These are phyloP conservation scores for Tachina fera DNA, from an alignment of 2,888 invertebrate genomes.

Conservation along the genomic window DNA sequence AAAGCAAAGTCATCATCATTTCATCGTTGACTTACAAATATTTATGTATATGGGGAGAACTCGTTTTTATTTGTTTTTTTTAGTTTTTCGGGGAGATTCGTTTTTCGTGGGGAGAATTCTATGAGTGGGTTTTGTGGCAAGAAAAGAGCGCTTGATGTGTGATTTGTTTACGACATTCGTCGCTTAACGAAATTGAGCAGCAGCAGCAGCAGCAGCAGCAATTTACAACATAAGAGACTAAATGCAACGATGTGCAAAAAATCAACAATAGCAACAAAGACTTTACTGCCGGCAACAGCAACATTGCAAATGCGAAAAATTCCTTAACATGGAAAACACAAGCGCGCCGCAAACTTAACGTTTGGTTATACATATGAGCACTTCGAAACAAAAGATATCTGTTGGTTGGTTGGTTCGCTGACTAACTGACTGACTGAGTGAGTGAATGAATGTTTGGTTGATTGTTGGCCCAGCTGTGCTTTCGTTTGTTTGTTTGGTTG, in stretches of 20 bases:
- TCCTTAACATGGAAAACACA: slow-evolving; percentile 69
- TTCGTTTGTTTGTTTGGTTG: not conserved
- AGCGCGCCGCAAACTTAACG: slow-evolving; percentile 62
- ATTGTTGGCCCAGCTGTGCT: slow-evolving; percentile 4
- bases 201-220: not conserved
- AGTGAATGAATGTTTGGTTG: not conserved
- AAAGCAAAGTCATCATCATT: not conserved
- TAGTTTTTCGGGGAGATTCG: not conserved
- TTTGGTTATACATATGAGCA: slow-evolving; percentile 45
- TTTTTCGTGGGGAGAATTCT: not conserved
- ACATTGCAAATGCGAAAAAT: slow-evolving; percentile 55
- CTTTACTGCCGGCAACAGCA: slow-evolving; percentile 37
- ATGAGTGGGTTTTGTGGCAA: not conserved
- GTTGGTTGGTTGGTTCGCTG: slow-evolving; percentile 55
- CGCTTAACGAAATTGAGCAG: slow-evolving; percentile 33
- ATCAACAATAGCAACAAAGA: not conserved
- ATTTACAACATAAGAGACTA: slow-evolving; percentile 9
- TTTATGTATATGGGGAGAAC: not conserved
- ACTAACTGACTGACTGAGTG: slow-evolving; percentile 27
- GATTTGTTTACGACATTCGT: not conserved
- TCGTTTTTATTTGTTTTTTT: not conserved
- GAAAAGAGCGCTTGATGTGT: slow-evolving; percentile 45
- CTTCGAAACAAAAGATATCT: slow-evolving; percentile 62
- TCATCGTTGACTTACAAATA: slow-evolving; percentile 28
- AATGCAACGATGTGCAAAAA: slow-evolving; percentile 5